Percentiles rank a stretch among this genome's conserved stretches.
phyloP scores from a whole-genome alignment of 1,140 invertebrate species.

The Ladona fulva region DNA sequence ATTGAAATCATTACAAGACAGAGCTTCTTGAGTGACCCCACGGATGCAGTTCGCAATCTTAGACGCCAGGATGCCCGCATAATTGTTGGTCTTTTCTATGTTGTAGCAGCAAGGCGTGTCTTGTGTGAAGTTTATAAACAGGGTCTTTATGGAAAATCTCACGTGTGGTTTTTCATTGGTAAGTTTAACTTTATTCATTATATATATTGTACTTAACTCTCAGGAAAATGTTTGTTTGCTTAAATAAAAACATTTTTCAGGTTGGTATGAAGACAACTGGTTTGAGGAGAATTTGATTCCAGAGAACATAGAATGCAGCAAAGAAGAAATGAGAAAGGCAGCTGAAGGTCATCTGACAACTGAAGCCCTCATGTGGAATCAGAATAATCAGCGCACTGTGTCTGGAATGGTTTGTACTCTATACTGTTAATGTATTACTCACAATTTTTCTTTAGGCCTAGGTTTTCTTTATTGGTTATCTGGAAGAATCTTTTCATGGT shows the following conservation, averaged over 20 bases:
- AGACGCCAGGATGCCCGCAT: constrained; percentile 89
- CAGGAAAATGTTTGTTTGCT: background rate
- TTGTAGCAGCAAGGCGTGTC: constrained; percentile 88
- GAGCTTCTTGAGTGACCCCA: constrained; percentile 93
- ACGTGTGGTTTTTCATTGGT: constrained; percentile 99
- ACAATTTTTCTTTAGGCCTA: too few species aligned
- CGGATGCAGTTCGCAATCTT: constrained; percentile 90
- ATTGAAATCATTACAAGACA: constrained; percentile 94
- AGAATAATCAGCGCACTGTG: constrained; percentile 83
- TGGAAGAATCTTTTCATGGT: too few species aligned
- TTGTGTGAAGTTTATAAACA: constrained; percentile 96
- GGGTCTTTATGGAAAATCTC: constrained; percentile 86
- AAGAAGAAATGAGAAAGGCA: constrained; percentile 83
- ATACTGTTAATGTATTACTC: too few species aligned
- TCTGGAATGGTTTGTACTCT: constrained; percentile 94
- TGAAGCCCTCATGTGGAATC: constrained; percentile 97
- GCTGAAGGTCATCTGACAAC: constrained; percentile 97
- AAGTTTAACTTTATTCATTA: constrained; percentile 32
- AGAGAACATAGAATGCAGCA: constrained; percentile 84
- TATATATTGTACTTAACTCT: background rate
- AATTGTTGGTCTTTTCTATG: constrained; percentile 97
- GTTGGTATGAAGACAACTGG: constrained; percentile 99
- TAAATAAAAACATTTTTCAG: constrained; percentile 36
- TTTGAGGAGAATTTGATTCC: constrained; percentile 82
- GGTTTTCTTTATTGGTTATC: too few species aligned